These are phyloP conservation scores for Poeciliopsis occidentalis DNA, from an alignment of 2,113 vertebrate genomes.

Conservation along the genomic window DNA sequence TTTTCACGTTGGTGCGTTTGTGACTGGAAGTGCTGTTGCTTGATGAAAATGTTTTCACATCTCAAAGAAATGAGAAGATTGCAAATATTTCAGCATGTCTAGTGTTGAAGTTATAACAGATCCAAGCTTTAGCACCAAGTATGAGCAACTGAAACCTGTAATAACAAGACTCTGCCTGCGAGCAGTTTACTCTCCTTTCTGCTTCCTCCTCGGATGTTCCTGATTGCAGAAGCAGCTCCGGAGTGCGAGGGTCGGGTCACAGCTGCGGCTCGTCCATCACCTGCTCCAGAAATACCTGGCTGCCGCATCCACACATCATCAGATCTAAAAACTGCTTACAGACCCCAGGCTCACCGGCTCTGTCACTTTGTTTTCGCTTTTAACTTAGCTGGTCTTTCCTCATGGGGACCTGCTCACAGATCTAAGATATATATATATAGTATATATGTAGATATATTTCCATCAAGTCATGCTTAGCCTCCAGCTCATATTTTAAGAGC, in stretches of 20 bases:
- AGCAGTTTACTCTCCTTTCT: background rate
- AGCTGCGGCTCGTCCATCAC: slow-evolving; percentile 4
- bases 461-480: background rate
- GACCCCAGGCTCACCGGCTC: background rate
- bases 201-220: background rate
- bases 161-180: background rate
- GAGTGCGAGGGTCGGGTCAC: slow-evolving; percentile 8
- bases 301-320: background rate
- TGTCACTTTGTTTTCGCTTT: background rate
- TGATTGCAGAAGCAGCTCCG: slow-evolving; percentile 4
- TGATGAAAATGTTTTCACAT: background rate
- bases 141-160: background rate
- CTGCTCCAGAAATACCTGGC: background rate
- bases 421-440: too few species aligned
- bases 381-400: background rate
- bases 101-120: background rate
- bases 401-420: background rate
- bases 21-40: background rate
- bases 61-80: background rate
- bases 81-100: background rate
- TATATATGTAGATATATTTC: too few species aligned
- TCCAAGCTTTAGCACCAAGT: background rate
- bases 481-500: background rate
- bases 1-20: background rate
- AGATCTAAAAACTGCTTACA: background rate